A percentile compares a stretch with the other conserved stretches of the same genome.
These are phyloP conservation scores for Perizoma flavofasciatum DNA, from an alignment of 2,888 invertebrate genomes.

Conservation along the genomic window DNA sequence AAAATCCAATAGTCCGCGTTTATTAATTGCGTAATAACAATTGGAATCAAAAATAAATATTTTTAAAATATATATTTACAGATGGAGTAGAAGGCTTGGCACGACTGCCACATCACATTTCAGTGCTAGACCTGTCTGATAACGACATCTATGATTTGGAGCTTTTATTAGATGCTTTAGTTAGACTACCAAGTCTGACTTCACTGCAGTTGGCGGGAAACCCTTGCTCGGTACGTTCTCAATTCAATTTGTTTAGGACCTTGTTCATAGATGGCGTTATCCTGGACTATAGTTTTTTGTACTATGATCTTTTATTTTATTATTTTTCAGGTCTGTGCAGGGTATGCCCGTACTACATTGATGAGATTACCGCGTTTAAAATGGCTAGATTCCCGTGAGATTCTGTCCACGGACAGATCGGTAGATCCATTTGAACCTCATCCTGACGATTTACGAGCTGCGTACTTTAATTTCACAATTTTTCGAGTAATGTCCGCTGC, in stretches of 20 bases:
- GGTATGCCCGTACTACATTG: slow-evolving; percentile 73
- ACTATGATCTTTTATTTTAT: slow-evolving; percentile 8
- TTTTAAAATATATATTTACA: not conserved
- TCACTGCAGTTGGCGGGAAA: slow-evolving; percentile 81
- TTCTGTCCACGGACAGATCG: slow-evolving; percentile 61
- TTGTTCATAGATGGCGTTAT: slow-evolving; percentile 52
- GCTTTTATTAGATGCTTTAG: slow-evolving; percentile 64
- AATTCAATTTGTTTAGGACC: slow-evolving; percentile 22
- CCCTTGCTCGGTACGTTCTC: slow-evolving; percentile 79
- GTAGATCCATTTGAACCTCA: slow-evolving; percentile 55
- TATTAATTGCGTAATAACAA: too few relatives aligned
- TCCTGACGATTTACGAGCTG: slow-evolving; percentile 63
- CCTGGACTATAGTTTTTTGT: not conserved
- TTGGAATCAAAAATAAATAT: not conserved
- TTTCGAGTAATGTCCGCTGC: slow-evolving; percentile 80
- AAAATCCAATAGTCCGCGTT: too few relatives aligned
- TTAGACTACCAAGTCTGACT: slow-evolving; percentile 61
- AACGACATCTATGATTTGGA: slow-evolving; percentile 83
- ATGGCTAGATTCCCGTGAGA: slow-evolving; percentile 79
- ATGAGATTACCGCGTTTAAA: slow-evolving; percentile 64
- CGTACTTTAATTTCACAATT: slow-evolving; percentile 75
- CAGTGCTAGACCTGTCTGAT: slow-evolving; percentile 80
- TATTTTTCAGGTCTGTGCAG: slow-evolving; percentile 65
- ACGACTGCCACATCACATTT: slow-evolving; percentile 52
- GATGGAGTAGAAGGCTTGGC: slow-evolving; percentile 50